A percentile compares a stretch with the other conserved stretches of the same genome.
Conservation (phyloP, 2,888 invertebrate genomes). For the Morpho achilles region DNA sequence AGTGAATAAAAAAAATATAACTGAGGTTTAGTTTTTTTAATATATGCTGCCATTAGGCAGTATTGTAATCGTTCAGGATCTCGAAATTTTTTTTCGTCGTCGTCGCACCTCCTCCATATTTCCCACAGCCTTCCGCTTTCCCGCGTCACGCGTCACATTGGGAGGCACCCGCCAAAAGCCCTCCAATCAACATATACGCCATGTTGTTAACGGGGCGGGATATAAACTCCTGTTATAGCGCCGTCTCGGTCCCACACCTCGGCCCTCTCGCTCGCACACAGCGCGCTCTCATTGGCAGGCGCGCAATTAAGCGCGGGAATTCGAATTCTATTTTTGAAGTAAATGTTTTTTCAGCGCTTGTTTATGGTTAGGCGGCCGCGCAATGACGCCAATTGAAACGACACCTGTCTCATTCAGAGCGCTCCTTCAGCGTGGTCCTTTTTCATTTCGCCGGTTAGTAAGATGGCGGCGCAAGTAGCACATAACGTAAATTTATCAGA, state of each 20-base stretch:
- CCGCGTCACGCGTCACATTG: constrained; percentile 53
- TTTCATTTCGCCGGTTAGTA: constrained; percentile 48
- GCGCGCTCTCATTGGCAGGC: constrained; percentile 66
- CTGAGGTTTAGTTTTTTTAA: too few species aligned
- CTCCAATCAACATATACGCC: constrained; percentile 82
- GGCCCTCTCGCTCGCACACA: constrained; percentile 57
- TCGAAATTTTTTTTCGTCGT: constrained; percentile 3
- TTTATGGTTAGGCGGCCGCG: constrained; percentile 47
- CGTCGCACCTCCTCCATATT: constrained; percentile 20
- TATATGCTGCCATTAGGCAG: too few species aligned
- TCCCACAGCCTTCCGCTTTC: constrained; percentile 57
- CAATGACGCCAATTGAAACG: constrained; percentile 48
- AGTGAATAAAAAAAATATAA: too few species aligned
- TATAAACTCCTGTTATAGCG: constrained; percentile 38
- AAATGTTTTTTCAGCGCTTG: constrained; percentile 73
- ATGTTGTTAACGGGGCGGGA: constrained; percentile 83
- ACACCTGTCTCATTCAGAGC: constrained; percentile 48
- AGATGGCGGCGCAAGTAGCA: constrained; percentile 48
- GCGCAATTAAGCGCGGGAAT: constrained; percentile 77
- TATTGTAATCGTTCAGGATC: not conserved
- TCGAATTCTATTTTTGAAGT: constrained; percentile 76
- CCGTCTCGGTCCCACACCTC: constrained; percentile 52
- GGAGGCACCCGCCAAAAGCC: constrained; percentile 57
- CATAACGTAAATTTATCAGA: constrained; percentile 60
- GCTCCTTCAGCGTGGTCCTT: constrained; percentile 30